phyloP scores from a whole-genome alignment of 2,888 invertebrate genomes.

The Melieria crassipennis region DNA sequence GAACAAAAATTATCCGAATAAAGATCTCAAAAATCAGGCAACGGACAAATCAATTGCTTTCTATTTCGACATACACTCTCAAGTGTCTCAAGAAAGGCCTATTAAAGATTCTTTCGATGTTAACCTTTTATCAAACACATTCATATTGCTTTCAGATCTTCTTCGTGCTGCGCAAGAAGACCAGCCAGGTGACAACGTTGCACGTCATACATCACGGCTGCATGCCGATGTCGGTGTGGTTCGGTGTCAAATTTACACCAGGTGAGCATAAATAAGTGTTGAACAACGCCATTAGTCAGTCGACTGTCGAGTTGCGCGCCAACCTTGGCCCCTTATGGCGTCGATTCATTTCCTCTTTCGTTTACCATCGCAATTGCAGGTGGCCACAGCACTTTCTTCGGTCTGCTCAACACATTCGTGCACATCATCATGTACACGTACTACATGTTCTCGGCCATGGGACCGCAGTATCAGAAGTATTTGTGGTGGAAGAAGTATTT shows the following conservation, averaged over 20 bases:
- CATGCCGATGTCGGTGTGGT: conserved; percentile 98
- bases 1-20: no score
- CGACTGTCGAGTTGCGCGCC: no score
- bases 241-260: conserved; percentile 95
- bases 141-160: conserved; percentile 76
- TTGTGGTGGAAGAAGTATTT: conserved; percentile 97
- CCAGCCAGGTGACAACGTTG: conserved; percentile 89
- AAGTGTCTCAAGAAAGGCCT: no score
- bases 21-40: no score
- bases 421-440: conserved; percentile 97
- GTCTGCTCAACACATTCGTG: conserved; percentile 94
- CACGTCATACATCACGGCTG: conserved; percentile 97
- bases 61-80: no score
- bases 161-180: conserved; percentile 94
- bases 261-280: conserved; percentile 67
- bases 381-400: conserved; percentile 96
- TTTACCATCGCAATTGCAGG: conserved; percentile 67
- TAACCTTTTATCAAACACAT: background rate
- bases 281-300: no score
- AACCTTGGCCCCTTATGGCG: no score
- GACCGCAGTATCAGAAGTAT: conserved; percentile 84
- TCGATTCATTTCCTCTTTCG: background rate
- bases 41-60: no score
- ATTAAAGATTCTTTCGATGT: no score
- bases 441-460: conserved; percentile 90